These are phyloP conservation scores for Carpatolechia fugitivella DNA, from an alignment of 2,888 invertebrate species.

Conservation along the genomic window DNA sequence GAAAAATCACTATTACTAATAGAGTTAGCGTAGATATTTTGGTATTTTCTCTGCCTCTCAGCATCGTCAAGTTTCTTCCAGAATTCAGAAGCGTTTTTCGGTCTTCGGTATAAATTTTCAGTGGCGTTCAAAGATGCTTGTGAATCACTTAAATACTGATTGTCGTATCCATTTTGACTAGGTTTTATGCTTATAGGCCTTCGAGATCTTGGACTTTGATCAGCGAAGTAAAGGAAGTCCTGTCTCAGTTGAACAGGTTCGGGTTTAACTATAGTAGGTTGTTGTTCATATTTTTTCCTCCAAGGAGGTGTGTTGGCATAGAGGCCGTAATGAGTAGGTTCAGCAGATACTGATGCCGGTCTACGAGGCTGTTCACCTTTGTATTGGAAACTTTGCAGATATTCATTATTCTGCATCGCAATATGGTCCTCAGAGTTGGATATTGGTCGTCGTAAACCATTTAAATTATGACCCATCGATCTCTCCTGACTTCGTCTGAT, in stretches of 20 bases:
- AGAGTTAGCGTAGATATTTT: conserved; percentile 51
- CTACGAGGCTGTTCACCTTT: conserved; percentile 65
- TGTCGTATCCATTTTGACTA: conserved; percentile 63
- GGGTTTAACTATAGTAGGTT: conserved; percentile 52
- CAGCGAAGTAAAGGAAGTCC: conserved; percentile 84
- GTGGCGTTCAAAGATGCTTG: conserved; percentile 58
- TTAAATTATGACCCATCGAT: conserved; percentile 63
- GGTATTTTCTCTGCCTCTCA: conserved; percentile 61
- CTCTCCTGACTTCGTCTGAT: conserved; percentile 74
- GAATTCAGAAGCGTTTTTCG: conserved; percentile 80
- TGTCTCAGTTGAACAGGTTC: conserved; percentile 62
- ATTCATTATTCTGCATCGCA: conserved; percentile 73
- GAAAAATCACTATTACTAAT: conserved; percentile 64
- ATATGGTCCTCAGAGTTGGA: conserved; percentile 76
- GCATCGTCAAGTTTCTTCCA: conserved; percentile 82
- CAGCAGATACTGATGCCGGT: conserved; percentile 73
- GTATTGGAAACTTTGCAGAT: conserved; percentile 47
- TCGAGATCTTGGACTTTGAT: conserved; percentile 85
- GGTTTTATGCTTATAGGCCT: conserved; percentile 84
- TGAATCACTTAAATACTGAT: conserved; percentile 74
- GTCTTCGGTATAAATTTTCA: conserved; percentile 55
- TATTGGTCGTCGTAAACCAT: conserved; percentile 67
- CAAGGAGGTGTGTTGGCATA: conserved; percentile 64
- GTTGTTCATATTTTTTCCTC: conserved; percentile 53
- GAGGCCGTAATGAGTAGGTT: conserved; percentile 69